phyloP scores from a whole-genome alignment of 2,888 invertebrate genomes.

The Scaptomyza tumidula region DNA sequence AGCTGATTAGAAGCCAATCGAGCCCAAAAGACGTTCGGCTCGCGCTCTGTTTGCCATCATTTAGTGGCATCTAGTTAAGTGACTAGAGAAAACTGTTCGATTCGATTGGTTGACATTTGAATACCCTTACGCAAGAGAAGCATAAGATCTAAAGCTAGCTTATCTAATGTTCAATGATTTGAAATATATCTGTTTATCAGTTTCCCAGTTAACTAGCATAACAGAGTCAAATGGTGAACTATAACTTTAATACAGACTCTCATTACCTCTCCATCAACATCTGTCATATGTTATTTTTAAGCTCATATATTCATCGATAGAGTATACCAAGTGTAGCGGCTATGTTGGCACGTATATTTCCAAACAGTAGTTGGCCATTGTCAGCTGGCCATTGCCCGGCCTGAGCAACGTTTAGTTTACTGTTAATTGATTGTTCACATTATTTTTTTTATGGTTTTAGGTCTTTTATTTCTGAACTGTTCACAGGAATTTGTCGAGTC shows the following conservation, averaged over 20 bases:
- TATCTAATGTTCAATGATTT: no score
- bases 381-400: constrained; percentile 49
- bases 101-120: neutral
- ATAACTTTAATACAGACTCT: no score
- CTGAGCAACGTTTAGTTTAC: constrained; percentile 48
- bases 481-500: constrained; percentile 65
- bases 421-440: constrained; percentile 74
- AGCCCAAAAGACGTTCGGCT: constrained; percentile 52
- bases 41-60: constrained; percentile 76
- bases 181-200: no score
- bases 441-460: constrained; percentile 53
- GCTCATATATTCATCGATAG: neutral
- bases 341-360: constrained; percentile 16
- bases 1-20: constrained; percentile 74
- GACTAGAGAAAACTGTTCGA: neutral
- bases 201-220: no score
- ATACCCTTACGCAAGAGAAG: constrained; percentile 23
- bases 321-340: constrained; percentile 18
- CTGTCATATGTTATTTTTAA: neutral
- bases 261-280: no score
- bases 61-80: constrained; percentile 72
- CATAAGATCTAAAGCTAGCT: no score
- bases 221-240: no score
- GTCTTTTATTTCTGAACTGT: constrained; percentile 43
- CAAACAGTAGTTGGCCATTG: constrained; percentile 74